phyloP scores from a whole-genome alignment of 2,113 vertebrate species.

The Lepisosteus osseus region DNA sequence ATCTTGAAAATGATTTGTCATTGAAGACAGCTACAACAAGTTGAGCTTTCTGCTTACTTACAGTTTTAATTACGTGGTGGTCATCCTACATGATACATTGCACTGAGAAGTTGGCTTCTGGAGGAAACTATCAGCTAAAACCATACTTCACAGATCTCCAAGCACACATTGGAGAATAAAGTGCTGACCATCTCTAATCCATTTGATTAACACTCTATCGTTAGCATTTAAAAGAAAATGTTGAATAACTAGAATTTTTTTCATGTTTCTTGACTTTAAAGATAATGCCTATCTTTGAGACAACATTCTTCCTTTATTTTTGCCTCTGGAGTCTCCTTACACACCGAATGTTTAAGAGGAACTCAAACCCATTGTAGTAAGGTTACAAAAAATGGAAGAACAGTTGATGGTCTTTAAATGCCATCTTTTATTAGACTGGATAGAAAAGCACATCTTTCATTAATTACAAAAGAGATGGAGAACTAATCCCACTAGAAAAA shows the following conservation, averaged over 20 bases:
- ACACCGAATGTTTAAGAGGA: constrained; percentile 7
- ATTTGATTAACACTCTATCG: background rate
- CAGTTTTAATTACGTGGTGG: background rate
- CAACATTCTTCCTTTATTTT: background rate
- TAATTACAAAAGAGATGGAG: constrained; percentile 90
- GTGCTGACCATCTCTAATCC: background rate
- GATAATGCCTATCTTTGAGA: constrained; percentile 3
- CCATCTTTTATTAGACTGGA: constrained; percentile 66
- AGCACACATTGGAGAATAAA: background rate
- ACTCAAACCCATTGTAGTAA: constrained; percentile 57
- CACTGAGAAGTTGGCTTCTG: background rate
- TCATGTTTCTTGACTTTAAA: constrained; percentile 12
- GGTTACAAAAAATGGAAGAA: constrained; percentile 44
- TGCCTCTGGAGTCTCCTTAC: background rate
- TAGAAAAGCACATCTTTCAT: constrained; percentile 84
- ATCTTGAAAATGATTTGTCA: background rate
- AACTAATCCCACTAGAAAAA: constrained; percentile 86
- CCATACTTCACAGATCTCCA: background rate
- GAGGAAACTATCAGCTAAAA: too few species aligned
- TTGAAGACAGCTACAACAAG: background rate
- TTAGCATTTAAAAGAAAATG: background rate
- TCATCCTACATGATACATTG: background rate
- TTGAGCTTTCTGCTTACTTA: background rate
- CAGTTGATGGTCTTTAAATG: constrained; percentile 61
- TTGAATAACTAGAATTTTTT: background rate